A percentile compares a stretch with the other conserved stretches of the same genome.
Conservation (phyloP, 2,888 invertebrate genomes). For the Cylloceria caligata region DNA sequence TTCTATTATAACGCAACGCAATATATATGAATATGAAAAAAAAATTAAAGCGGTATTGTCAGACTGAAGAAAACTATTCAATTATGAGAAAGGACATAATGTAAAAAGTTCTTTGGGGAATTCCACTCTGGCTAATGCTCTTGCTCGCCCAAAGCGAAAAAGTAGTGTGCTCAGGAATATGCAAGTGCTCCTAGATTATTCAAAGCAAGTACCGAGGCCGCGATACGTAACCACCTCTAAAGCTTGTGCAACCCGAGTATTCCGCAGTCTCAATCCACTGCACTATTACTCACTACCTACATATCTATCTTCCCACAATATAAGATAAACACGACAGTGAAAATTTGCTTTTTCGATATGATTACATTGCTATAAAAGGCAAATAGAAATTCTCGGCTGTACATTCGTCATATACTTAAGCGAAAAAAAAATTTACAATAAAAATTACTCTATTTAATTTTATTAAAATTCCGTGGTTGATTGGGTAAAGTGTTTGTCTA, state of each 20-base stretch:
- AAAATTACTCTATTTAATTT: constrained; percentile 5
- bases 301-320: background rate
- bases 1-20: background rate
- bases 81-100: constrained; percentile 57
- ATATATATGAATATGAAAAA: background rate
- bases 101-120: constrained; percentile 47
- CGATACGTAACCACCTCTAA: constrained; percentile 47
- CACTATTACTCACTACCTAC: constrained; percentile 17
- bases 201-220: constrained; percentile 54
- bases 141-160: constrained; percentile 50
- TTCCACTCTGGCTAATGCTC: constrained; percentile 56
- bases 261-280: constrained; percentile 26
- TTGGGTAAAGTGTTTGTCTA: constrained; percentile 35
- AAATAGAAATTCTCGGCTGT: background rate
- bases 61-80: constrained; percentile 49
- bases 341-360: background rate
- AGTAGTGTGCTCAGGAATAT: constrained; percentile 59
- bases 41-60: constrained; percentile 20
- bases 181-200: constrained; percentile 63
- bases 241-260: constrained; percentile 35
- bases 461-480: constrained; percentile 7
- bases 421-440: background rate
- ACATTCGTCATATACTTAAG: background rate
- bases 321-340: background rate
- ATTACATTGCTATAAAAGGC: background rate